phyloP scores from a whole-genome alignment of 2,113 vertebrate genomes.

The Neolamprologus ventralis region DNA sequence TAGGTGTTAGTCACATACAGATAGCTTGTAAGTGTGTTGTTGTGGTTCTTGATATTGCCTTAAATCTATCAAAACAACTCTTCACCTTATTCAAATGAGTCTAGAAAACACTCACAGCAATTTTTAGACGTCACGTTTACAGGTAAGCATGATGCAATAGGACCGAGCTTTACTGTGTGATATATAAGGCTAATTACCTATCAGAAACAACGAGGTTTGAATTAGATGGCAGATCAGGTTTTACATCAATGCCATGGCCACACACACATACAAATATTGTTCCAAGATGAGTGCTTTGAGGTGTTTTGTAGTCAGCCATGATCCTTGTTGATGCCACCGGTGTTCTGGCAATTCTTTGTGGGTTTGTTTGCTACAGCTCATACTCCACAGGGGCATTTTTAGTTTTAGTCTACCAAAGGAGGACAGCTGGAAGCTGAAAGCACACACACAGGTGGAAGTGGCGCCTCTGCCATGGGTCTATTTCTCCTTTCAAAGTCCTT shows the following conservation, averaged over 20 bases:
- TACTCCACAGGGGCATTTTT: neutral
- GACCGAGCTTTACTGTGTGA: neutral
- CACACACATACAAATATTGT: neutral
- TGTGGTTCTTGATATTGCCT: neutral
- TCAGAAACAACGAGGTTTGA: neutral
- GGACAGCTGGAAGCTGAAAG: neutral
- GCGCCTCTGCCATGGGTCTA: neutral
- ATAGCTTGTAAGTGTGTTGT: neutral
- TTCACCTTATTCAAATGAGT: neutral
- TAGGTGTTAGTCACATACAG: neutral
- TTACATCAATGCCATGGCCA: neutral
- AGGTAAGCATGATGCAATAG: neutral
- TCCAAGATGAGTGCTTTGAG: neutral
- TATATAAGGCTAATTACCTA: neutral
- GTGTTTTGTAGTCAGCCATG: neutral
- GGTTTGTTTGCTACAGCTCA: neutral
- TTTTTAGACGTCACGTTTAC: fast-evolving
- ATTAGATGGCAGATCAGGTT: neutral
- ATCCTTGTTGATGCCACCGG: neutral
- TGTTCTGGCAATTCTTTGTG: neutral
- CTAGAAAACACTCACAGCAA: neutral
- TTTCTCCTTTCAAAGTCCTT: conserved; percentile 50
- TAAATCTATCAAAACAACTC: neutral
- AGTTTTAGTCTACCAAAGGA: conserved; percentile 11
- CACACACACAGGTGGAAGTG: conserved; percentile 38